Conservation (phyloP, 2,113 vertebrate species). For the Rhodinocichla rosea region DNA sequence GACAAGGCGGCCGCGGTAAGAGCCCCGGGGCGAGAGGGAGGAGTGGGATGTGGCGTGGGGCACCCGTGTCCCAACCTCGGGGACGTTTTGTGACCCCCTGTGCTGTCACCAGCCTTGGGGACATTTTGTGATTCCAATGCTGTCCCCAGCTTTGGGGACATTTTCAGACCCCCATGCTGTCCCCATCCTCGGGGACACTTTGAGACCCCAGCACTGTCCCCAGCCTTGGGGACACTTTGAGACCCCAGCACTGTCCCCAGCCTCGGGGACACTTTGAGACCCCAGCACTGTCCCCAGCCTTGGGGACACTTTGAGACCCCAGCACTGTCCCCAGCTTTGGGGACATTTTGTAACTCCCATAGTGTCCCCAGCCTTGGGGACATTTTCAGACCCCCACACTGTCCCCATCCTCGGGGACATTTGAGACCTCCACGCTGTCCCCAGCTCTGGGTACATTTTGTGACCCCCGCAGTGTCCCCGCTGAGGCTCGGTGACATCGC, state of each 20-base stretch:
- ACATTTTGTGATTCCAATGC: not conserved
- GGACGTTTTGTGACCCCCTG: accelerated
- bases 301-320: no score
- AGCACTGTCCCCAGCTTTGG: accelerated
- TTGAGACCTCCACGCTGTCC: accelerated
- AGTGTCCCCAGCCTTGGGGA: accelerated
- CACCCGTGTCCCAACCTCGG: no score
- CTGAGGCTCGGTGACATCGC: not conserved
- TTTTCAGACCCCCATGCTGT: accelerated
- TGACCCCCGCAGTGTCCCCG: accelerated
- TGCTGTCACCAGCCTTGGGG: not conserved
- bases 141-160: no score
- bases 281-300: no score
- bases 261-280: no score
- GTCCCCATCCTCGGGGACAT: not conserved
- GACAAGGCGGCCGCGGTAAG: no score
- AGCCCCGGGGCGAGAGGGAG: no score
- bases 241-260: no score
- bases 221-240: no score
- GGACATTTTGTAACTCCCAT: no score
- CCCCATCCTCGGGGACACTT: accelerated
- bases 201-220: not conserved
- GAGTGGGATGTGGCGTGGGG: no score
- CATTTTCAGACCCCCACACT: accelerated
- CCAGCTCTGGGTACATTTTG: accelerated